These are phyloP conservation scores for Bombus difficillimus DNA, from an alignment of 1,140 invertebrate genomes.

Conservation along the genomic window DNA sequence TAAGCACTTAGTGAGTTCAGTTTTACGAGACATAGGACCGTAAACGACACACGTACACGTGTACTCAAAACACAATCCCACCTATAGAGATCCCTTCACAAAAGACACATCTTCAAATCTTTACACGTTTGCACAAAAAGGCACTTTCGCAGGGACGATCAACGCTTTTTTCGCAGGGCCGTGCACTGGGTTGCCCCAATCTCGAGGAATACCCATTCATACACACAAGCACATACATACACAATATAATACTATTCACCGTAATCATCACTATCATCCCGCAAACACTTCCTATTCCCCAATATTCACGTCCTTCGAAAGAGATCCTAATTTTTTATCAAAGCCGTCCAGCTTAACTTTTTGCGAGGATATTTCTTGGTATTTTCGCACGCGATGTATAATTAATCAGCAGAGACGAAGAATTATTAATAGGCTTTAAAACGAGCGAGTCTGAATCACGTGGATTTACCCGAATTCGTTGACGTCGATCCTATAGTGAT, in stretches of 20 bases:
- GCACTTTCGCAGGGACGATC: slow-evolving; percentile 25
- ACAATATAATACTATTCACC: neutral
- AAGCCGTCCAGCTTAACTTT: slow-evolving; percentile 83
- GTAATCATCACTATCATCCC: neutral
- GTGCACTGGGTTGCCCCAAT: slow-evolving; percentile 10
- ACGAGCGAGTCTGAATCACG: slow-evolving; percentile 44
- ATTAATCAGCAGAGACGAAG: slow-evolving; percentile 64
- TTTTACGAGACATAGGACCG: slow-evolving; percentile 49
- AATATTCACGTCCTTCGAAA: slow-evolving; percentile 78
- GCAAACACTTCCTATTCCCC: slow-evolving; percentile 63
- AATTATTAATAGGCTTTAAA: slow-evolving; percentile 68
- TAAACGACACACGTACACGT: neutral
- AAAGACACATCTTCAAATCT: too few relatives aligned
- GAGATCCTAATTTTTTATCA: slow-evolving; percentile 82
- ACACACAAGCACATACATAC: neutral
- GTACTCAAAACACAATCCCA: neutral
- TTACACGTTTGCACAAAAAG: slow-evolving; percentile 30
- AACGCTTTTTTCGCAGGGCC: slow-evolving; percentile 22
- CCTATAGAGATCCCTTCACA: neutral
- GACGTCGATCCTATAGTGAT: too few relatives aligned
- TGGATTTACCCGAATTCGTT: slow-evolving; percentile 52
- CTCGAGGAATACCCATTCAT: neutral
- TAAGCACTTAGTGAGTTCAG: slow-evolving; percentile 63
- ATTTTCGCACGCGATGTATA: slow-evolving; percentile 80
- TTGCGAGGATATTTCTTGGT: slow-evolving; percentile 81